These are phyloP conservation scores for Conistra vaccinii DNA, from an alignment of 2,888 invertebrate genomes.

Conservation along the genomic window DNA sequence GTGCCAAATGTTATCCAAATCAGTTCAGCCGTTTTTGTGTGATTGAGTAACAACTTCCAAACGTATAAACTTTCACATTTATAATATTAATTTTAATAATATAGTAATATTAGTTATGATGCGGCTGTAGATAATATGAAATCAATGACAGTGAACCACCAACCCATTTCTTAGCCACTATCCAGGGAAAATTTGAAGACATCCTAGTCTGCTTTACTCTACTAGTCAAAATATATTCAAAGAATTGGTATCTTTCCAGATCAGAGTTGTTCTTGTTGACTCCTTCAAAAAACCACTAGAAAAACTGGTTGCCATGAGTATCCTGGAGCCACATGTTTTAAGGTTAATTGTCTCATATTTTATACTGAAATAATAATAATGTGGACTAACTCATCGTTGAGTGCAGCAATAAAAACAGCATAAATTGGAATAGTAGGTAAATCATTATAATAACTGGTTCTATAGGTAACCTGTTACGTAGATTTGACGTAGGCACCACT, in stretches of 20 bases:
- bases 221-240: no score
- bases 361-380: neutral
- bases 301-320: neutral
- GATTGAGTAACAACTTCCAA: no score
- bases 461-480: neutral
- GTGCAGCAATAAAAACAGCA: neutral
- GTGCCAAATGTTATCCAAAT: no score
- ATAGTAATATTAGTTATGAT: no score
- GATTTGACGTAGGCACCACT: neutral
- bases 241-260: neutral
- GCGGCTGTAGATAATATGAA: no score
- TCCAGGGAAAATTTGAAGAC: neutral
- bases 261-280: no score
- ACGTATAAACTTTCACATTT: no score
- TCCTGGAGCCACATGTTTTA: neutral
- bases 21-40: no score
- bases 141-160: neutral
- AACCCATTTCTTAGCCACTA: neutral
- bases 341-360: neutral
- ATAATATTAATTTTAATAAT: no score
- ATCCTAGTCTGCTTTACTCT: no score
- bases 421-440: neutral
- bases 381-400: neutral
- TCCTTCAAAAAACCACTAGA: neutral
- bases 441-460: conserved; percentile 10